Conservation (phyloP, 2,888 invertebrate species). For the Exocentrus adspersus region DNA sequence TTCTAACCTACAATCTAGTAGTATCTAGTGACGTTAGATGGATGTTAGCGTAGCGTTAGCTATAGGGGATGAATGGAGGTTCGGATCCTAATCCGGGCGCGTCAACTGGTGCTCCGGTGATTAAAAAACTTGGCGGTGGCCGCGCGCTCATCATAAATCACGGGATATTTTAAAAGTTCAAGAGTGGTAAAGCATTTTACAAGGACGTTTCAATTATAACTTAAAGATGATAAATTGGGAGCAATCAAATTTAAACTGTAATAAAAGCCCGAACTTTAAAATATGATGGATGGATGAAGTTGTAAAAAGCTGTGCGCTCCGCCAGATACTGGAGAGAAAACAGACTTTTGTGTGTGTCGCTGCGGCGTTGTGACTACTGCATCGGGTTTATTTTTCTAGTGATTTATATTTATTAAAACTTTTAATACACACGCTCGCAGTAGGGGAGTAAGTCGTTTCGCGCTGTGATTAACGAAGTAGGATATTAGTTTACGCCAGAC, state of each 20-base stretch:
- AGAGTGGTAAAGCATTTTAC: slow-evolving; percentile 49
- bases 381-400: slow-evolving; percentile 42
- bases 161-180: slow-evolving; percentile 49
- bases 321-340: no score
- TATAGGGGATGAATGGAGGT: slow-evolving; percentile 17
- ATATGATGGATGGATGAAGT: slow-evolving; percentile 44
- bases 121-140: slow-evolving; percentile 48
- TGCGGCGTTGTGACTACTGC: slow-evolving; percentile 33
- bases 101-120: slow-evolving; percentile 42
- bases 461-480: slow-evolving; percentile 28
- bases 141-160: slow-evolving; percentile 48
- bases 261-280: slow-evolving; percentile 43
- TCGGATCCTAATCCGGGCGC: slow-evolving; percentile 26
- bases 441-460: slow-evolving; percentile 16
- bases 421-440: slow-evolving; percentile 36
- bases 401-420: slow-evolving; percentile 46
- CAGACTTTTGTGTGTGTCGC: slow-evolving; percentile 27
- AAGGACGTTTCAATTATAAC: slow-evolving; percentile 50
- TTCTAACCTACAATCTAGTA: no score
- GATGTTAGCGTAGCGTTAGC: no score
- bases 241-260: slow-evolving; percentile 47
- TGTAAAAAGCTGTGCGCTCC: slow-evolving; percentile 37
- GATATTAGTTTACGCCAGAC: slow-evolving; percentile 28
- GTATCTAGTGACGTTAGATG: no score
- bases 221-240: slow-evolving; percentile 50